Conservation (phyloP, 2,797 vertebrate genomes). For the Brachymystax lenok region DNA sequence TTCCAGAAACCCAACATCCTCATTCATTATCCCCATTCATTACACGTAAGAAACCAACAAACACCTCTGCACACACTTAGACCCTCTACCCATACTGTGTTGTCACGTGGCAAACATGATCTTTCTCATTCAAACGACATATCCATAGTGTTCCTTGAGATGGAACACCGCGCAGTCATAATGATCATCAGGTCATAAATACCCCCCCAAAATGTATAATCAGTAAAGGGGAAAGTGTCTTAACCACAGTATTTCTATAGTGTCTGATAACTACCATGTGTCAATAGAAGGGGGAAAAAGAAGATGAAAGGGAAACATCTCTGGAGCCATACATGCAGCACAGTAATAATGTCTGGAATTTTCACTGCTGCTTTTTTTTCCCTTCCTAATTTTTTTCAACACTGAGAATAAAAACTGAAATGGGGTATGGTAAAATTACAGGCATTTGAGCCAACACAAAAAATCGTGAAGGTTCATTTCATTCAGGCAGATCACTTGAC, state of each 20-base stretch:
- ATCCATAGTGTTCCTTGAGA: constrained; percentile 26
- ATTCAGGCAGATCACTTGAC: constrained; percentile 69
- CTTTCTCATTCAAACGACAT: constrained; percentile 39
- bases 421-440: constrained; percentile 65
- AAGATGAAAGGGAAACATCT: constrained; percentile 64
- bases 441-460: constrained; percentile 57
- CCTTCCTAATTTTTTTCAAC: constrained; percentile 34
- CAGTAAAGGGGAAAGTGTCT: constrained; percentile 39
- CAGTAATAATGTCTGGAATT: constrained; percentile 69
- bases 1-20: no score
- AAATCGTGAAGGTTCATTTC: constrained; percentile 60
- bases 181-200: constrained; percentile 69
- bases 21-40: no score
- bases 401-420: constrained; percentile 30
- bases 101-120: constrained; percentile 56
- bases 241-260: constrained; percentile 68
- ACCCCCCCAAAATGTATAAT: constrained; percentile 24
- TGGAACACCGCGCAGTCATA: constrained; percentile 48
- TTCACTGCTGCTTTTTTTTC: constrained; percentile 47
- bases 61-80: constrained; percentile 12
- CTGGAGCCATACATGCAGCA: constrained; percentile 58
- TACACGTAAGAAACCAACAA: background rate
- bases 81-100: constrained; percentile 37
- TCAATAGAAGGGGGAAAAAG: constrained; percentile 59
- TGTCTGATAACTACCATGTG: constrained; percentile 74